phyloP scores from a whole-genome alignment of 2,888 invertebrate genomes.

The Thera britannica region DNA sequence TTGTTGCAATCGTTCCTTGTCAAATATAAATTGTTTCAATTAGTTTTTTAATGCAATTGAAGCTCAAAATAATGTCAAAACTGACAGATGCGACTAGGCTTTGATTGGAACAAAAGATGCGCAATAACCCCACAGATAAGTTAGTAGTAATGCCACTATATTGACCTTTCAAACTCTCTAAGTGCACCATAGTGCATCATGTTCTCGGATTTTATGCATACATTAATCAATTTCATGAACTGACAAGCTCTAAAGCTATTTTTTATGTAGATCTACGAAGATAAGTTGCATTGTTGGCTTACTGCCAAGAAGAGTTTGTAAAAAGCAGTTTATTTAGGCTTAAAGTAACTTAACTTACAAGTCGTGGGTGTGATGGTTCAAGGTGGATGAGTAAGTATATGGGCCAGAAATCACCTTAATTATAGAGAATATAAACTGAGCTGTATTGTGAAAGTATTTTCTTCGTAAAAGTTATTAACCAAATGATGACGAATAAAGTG shows the following conservation, averaged over 20 bases:
- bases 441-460: not conserved
- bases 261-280: constrained; percentile 32
- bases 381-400: constrained; percentile 2
- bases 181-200: not conserved
- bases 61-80: too few relatives aligned
- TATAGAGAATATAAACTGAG: not conserved
- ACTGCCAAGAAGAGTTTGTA: constrained; percentile 32
- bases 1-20: too few relatives aligned
- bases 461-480: not conserved
- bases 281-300: constrained; percentile 37
- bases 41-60: too few relatives aligned
- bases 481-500: constrained; percentile 25
- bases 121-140: too few relatives aligned
- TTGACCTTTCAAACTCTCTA: not conserved
- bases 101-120: too few relatives aligned
- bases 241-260: constrained; percentile 30
- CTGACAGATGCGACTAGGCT: too few relatives aligned
- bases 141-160: too few relatives aligned
- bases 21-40: too few relatives aligned
- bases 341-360: constrained; percentile 17
- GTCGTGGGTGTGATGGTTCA: constrained; percentile 13
- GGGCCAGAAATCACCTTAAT: not conserved
- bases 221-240: constrained; percentile 27
- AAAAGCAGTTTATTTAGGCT: constrained; percentile 31
- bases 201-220: constrained; percentile 2